Evolutionary conservation across 2,113 vertebrate species (phyloP).

Genomic region (Chitala chitala): DNA sequence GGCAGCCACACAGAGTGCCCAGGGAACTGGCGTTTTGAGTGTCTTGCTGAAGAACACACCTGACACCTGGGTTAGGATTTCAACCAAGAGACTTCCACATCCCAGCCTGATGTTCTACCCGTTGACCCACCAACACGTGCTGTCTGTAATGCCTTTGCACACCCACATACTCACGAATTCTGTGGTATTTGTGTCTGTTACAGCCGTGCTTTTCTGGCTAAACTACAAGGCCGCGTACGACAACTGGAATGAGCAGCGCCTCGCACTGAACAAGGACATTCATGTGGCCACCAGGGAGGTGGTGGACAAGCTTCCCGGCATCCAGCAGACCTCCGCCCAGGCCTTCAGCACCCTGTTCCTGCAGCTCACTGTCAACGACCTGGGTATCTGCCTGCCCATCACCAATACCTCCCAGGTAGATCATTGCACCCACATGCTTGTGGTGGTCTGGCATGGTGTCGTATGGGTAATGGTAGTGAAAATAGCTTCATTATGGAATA

Average conservation of each 20-base stretch:
- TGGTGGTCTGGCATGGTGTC: background rate
- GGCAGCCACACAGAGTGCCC: no score
- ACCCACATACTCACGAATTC: no score
- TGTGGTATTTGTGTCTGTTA: background rate
- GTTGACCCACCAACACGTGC: no score
- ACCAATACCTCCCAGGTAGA: slow-evolving; percentile 82
- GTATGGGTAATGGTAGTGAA: background rate
- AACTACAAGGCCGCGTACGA: slow-evolving; percentile 98
- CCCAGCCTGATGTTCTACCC: no score
- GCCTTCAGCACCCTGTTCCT: slow-evolving; percentile 97
- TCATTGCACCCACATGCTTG: background rate
- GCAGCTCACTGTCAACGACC: slow-evolving; percentile 91
- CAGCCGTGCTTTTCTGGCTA: slow-evolving; percentile 97
- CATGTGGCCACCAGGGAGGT: slow-evolving; percentile 97
- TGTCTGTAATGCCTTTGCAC: no score
- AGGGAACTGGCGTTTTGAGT: no score
- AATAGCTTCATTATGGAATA: background rate
- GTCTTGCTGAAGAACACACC: no score
- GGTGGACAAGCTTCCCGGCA: slow-evolving; percentile 93
- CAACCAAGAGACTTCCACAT: no score
- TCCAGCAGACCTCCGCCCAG: slow-evolving; percentile 93
- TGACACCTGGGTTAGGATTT: no score
- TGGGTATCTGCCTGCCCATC: slow-evolving; percentile 98
- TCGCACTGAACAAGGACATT: slow-evolving; percentile 95
- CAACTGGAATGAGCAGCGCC: slow-evolving; percentile 95